phyloP scores from a whole-genome alignment of 2,797 vertebrate species.

The Mormyrus proboscirostris region DNA sequence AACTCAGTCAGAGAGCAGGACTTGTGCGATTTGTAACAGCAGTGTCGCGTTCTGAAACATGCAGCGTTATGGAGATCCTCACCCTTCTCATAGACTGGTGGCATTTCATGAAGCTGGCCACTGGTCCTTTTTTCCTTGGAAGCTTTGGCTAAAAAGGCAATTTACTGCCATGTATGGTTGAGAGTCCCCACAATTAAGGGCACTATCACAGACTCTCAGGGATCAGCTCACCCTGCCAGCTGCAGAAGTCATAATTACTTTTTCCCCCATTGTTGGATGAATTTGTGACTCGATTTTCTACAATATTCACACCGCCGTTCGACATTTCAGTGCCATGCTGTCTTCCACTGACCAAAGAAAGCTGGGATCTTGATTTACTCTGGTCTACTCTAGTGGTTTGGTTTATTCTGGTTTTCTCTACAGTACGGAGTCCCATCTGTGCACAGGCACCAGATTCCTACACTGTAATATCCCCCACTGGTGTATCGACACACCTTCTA shows the following conservation, averaged over 20 bases:
- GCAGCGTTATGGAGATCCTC: neutral
- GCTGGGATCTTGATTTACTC: neutral
- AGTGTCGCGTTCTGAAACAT: neutral
- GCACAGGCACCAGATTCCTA: neutral
- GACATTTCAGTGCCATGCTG: neutral
- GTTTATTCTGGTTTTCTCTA: neutral
- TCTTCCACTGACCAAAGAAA: neutral
- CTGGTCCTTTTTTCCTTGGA: neutral
- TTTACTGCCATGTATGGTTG: neutral
- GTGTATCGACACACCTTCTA: neutral
- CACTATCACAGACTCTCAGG: neutral
- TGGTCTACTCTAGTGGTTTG: neutral
- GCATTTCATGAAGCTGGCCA: neutral
- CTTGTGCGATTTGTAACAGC: neutral
- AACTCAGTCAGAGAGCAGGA: neutral
- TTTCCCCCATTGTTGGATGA: neutral
- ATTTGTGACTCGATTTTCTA: neutral
- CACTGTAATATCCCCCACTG: neutral
- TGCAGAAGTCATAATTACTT: neutral
- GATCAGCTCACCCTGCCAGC: neutral
- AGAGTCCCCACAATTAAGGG: neutral
- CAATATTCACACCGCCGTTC: neutral
- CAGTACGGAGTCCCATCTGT: neutral
- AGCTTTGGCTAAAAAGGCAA: neutral
- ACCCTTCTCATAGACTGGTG: neutral